Conservation (phyloP, 2,113 vertebrate species). For the Chiloscyllium plagiosum region DNA sequence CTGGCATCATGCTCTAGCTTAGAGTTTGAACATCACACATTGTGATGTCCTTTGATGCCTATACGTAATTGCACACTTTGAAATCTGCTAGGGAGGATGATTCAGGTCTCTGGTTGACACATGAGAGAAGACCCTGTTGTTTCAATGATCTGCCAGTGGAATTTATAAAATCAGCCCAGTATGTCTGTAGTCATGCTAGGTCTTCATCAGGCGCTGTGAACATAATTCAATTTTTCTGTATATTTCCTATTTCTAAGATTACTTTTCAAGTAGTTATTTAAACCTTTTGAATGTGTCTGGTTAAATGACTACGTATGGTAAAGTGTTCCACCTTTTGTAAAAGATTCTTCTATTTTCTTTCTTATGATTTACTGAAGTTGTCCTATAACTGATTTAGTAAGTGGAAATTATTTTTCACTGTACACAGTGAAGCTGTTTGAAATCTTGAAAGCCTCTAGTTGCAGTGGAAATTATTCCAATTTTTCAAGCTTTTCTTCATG, state of each 20-base stretch:
- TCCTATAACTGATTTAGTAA: background rate
- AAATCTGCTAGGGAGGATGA: background rate
- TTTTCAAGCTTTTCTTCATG: background rate
- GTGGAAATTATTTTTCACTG: background rate
- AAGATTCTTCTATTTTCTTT: background rate
- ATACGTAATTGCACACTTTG: too few species aligned
- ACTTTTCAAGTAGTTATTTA: background rate
- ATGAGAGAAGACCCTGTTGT: background rate
- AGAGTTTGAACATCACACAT: background rate
- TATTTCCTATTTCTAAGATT: background rate
- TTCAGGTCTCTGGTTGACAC: background rate
- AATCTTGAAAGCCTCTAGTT: background rate
- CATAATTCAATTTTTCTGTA: background rate
- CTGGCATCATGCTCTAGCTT: background rate
- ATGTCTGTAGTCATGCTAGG: background rate
- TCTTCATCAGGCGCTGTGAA: background rate
- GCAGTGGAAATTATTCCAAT: background rate
- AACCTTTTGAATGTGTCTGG: background rate
- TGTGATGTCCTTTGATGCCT: background rate
- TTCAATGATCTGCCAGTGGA: background rate
- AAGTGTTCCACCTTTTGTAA: background rate
- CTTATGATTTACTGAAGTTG: background rate
- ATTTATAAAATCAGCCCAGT: background rate
- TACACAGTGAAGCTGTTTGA: background rate
- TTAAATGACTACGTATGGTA: background rate